phyloP scores from a whole-genome alignment of 2,797 vertebrate species.

The Amblyraja radiata region DNA sequence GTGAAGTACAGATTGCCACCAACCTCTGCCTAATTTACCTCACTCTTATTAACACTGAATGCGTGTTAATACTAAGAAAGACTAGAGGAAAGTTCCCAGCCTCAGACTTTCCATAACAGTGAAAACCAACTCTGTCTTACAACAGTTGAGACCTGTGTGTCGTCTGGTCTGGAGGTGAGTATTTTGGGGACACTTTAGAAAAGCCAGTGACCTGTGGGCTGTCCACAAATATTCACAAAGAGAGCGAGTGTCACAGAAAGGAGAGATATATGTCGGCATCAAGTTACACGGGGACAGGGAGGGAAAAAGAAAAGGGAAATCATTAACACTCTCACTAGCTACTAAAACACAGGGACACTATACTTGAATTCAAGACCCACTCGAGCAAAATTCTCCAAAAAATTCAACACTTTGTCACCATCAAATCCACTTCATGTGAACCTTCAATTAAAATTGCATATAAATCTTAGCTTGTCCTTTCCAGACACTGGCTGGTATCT shows the following conservation, averaged over 20 bases:
- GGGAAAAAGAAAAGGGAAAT: constrained; percentile 22
- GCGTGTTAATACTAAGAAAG: not conserved
- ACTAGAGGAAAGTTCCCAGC: not conserved
- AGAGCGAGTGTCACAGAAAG: not conserved
- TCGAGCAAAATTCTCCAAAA: not conserved
- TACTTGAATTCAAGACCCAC: not conserved
- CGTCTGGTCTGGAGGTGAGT: not conserved
- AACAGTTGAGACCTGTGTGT: not conserved
- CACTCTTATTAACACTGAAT: not conserved
- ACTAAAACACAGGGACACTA: not conserved
- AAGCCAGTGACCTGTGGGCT: not conserved
- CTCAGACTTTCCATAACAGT: constrained; percentile 32
- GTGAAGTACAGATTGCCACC: not conserved
- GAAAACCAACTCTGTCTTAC: not conserved
- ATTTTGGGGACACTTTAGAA: not conserved
- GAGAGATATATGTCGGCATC: not conserved
- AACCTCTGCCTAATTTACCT: not conserved
- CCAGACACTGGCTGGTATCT: not conserved
- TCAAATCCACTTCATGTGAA: not conserved
- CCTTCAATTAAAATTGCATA: not conserved
- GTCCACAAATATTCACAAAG: not conserved
- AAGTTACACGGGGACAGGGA: not conserved
- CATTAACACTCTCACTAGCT: constrained; percentile 31
- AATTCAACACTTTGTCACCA: not conserved
- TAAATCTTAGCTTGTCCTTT: constrained; percentile 22